Conservation (phyloP, 2,797 vertebrate species). For the Pangasius sanitwongsei region DNA sequence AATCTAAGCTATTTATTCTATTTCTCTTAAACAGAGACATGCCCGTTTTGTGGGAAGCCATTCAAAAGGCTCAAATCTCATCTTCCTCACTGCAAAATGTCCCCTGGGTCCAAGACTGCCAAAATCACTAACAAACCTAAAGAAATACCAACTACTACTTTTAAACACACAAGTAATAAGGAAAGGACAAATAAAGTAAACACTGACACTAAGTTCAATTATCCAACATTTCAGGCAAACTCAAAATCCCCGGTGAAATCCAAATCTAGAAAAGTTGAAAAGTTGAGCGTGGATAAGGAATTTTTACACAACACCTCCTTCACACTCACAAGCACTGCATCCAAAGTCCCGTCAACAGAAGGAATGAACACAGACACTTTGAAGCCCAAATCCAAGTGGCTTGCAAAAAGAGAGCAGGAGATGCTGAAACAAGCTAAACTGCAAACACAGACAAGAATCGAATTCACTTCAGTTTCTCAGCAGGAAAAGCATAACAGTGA, state of each 20-base stretch:
- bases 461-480: slow-evolving; percentile 19
- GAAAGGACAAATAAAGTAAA: background rate
- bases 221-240: background rate
- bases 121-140: slow-evolving; percentile 45
- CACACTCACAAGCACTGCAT: background rate
- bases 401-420: slow-evolving; percentile 48
- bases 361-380: slow-evolving; percentile 51
- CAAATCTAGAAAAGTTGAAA: slow-evolving; percentile 52
- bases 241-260: slow-evolving; percentile 30
- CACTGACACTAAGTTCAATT: slow-evolving; percentile 3
- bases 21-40: slow-evolving; percentile 56
- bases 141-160: slow-evolving; percentile 15
- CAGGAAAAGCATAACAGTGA: background rate
- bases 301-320: slow-evolving; percentile 6
- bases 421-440: slow-evolving; percentile 22
- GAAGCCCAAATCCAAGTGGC: slow-evolving; percentile 59
- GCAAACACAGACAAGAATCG: slow-evolving; percentile 31
- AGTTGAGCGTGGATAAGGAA: background rate
- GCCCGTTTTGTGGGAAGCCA: slow-evolving; percentile 82
- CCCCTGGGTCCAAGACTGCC: slow-evolving; percentile 52
- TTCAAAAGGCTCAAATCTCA: slow-evolving; percentile 88
- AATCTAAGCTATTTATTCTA: background rate
- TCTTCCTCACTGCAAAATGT: slow-evolving; percentile 83
- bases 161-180: slow-evolving; percentile 30
- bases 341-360: slow-evolving; percentile 7